Evolutionary conservation across 2,797 vertebrate species (phyloP).

Genomic region (Gymnodraco acuticeps): DNA sequence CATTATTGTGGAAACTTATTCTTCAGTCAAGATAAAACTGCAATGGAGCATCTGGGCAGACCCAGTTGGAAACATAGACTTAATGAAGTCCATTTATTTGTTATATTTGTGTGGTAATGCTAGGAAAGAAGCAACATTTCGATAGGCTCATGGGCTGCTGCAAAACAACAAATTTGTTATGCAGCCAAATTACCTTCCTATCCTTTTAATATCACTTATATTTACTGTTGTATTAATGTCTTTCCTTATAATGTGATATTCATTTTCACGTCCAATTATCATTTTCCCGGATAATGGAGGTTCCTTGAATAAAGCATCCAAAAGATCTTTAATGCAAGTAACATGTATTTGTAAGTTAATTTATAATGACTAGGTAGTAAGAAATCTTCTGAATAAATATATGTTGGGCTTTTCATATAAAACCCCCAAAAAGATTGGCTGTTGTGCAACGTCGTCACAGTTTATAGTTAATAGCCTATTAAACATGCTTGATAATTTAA

Average conservation of each 20-base stretch:
- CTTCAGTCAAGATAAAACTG: background rate
- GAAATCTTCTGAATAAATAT: background rate
- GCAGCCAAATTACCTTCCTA: background rate
- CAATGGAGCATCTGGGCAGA: background rate
- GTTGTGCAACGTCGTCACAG: constrained; percentile 1
- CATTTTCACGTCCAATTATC: background rate
- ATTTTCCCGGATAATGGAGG: background rate
- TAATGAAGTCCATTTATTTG: background rate
- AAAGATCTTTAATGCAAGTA: constrained; percentile 2
- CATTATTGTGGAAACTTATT: background rate
- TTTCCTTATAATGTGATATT: background rate
- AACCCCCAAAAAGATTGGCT: background rate
- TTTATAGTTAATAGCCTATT: constrained; percentile 25
- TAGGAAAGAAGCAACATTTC: background rate
- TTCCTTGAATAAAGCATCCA: constrained; percentile 12
- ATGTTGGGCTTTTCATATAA: background rate
- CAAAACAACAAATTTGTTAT: background rate
- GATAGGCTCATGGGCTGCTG: constrained; percentile 1
- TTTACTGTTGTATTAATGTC: background rate
- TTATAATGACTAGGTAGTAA: constrained; percentile 2
- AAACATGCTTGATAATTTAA: constrained; percentile 34
- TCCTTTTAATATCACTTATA: background rate
- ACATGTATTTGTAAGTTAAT: background rate
- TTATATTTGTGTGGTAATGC: background rate
- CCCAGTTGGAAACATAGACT: too few relatives aligned